These are phyloP conservation scores for Exaiptasia diaphana DNA, from an alignment of 64 coral and sea anemone genomes.

Conservation along the genomic window DNA sequence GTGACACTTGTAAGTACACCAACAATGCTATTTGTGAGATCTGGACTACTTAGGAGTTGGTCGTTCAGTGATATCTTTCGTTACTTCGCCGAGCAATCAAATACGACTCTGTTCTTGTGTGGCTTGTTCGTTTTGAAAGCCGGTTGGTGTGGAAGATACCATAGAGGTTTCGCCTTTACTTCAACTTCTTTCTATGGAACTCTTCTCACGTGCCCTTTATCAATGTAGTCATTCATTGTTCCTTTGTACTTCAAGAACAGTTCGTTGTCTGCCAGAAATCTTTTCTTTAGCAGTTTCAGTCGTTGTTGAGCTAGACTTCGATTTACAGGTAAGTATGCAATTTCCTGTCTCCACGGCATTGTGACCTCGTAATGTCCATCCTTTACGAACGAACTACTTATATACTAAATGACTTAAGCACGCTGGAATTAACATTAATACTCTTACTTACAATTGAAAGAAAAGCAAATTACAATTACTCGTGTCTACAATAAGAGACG, in stretches of 20 bases:
- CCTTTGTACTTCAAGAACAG: conserved; percentile 15
- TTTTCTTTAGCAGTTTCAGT: conserved; percentile 16
- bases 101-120: not conserved
- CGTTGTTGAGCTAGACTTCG: conserved; percentile 8
- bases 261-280: not conserved
- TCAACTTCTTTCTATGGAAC: not conserved
- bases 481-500: too few relatives aligned
- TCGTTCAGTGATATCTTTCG: not conserved
- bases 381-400: too few relatives aligned
- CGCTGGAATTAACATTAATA: too few relatives aligned
- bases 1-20: too few relatives aligned
- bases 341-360: conserved; percentile 43
- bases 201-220: conserved; percentile 18
- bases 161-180: conserved; percentile 16
- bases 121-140: not conserved
- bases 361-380: too few relatives aligned
- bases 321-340: conserved; percentile 4
- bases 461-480: too few relatives aligned
- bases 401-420: too few relatives aligned
- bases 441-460: too few relatives aligned
- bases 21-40: not conserved
- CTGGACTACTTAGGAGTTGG: not conserved
- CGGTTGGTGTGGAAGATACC: conserved; percentile 41
- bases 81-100: conserved; percentile 6
- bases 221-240: conserved; percentile 12